A percentile compares a stretch with the other conserved stretches of the same genome.
Conservation (phyloP, 2,888 invertebrate species). For the Athalia rosae region DNA sequence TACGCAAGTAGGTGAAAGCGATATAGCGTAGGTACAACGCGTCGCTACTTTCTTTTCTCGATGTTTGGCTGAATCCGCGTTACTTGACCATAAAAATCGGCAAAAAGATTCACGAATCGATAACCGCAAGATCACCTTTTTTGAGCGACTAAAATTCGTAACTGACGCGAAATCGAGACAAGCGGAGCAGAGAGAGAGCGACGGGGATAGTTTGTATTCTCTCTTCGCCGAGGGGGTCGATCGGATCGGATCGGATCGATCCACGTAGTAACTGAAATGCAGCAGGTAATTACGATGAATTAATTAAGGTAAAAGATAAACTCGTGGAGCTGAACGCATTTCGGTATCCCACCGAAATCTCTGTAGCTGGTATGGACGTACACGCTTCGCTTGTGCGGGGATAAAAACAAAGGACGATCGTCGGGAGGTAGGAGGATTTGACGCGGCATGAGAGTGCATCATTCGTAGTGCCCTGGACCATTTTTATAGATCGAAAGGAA, state of each 20-base stretch:
- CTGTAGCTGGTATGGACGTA: conserved; percentile 23
- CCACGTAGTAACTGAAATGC: background rate
- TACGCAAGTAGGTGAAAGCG: conserved; percentile 38
- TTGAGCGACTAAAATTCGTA: background rate
- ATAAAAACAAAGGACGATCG: conserved; percentile 39
- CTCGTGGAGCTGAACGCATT: conserved; percentile 33
- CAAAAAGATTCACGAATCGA: conserved; percentile 36
- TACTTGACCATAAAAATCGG: conserved; percentile 26
- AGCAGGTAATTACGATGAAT: background rate
- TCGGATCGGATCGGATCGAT: background rate
- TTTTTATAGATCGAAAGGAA: conserved; percentile 29
- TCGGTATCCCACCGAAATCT: conserved; percentile 30
- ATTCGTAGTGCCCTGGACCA: conserved; percentile 33
- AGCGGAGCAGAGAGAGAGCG: background rate
- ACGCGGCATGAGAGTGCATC: conserved; percentile 44
- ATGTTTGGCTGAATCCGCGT: conserved; percentile 9
- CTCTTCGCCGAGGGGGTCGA: too few relatives aligned
- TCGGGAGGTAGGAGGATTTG: conserved; percentile 27
- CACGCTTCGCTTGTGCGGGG: conserved; percentile 37
- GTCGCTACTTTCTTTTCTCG: conserved; percentile 34
- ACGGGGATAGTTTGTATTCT: too few relatives aligned
- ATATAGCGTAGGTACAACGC: background rate
- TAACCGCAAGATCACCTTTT: conserved; percentile 26
- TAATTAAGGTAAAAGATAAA: conserved; percentile 17
- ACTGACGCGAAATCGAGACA: background rate